Evolutionary conservation across 2,113 vertebrate genomes (phyloP).

Genomic region (Stegastes partitus): DNA sequence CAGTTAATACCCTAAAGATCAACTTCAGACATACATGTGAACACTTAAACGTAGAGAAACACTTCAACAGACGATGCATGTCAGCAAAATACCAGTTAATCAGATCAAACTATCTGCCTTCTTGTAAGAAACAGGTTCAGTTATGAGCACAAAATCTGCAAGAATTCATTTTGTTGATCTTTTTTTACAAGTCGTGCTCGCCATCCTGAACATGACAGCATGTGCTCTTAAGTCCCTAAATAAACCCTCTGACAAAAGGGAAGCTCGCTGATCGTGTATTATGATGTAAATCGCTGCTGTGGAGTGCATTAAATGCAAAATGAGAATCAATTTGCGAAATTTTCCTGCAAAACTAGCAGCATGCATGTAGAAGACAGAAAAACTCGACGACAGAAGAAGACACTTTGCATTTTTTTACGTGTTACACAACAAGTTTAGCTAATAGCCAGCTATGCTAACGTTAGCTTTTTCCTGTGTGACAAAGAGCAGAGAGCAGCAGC

Average conservation of each 20-base stretch:
- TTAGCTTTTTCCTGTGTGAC: slow-evolving; percentile 56
- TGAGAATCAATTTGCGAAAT: fast-evolving
- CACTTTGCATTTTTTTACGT: fast-evolving
- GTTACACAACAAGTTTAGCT: not conserved
- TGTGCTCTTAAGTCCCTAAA: not conserved
- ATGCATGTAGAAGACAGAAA: no score
- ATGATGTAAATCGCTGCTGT: not conserved
- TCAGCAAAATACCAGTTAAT: no score
- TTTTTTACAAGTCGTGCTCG: not conserved
- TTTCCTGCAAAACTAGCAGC: not conserved
- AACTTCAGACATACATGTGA: no score
- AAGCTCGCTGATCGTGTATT: not conserved
- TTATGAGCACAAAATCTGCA: no score
- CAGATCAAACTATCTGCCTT: no score
- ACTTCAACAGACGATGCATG: no score
- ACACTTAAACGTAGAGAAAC: no score
- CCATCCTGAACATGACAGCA: not conserved
- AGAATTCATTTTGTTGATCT: no score
- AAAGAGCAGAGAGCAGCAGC: slow-evolving; percentile 55
- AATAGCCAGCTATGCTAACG: slow-evolving; percentile 42
- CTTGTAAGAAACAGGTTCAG: no score
- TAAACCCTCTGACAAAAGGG: not conserved
- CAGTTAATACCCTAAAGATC: no score
- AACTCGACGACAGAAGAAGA: not conserved
- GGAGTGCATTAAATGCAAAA: not conserved